Percentiles rank a stretch among this genome's conserved stretches.
These are phyloP conservation scores for Muscicapa adusta DNA, from an alignment of 2,113 vertebrate species.

Conservation along the genomic window DNA sequence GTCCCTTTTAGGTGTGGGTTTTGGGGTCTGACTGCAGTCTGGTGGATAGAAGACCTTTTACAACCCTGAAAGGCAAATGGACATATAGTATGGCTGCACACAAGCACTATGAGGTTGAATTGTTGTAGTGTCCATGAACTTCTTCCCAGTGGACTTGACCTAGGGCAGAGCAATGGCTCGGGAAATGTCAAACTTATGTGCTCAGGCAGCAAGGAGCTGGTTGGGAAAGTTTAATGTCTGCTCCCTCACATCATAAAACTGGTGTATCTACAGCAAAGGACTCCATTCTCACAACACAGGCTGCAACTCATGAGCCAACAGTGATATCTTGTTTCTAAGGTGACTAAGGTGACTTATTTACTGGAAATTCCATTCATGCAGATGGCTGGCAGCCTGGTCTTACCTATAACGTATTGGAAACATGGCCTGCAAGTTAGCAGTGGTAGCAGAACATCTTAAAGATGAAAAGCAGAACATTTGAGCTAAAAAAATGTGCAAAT, in stretches of 20 bases:
- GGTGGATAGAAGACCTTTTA: neutral
- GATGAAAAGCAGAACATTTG: neutral
- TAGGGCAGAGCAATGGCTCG: neutral
- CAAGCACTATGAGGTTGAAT: accelerated
- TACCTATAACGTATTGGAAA: neutral
- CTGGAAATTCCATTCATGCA: neutral
- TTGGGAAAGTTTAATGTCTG: neutral
- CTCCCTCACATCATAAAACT: accelerated
- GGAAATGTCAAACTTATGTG: neutral
- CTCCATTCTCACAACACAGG: neutral
- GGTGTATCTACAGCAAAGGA: neutral
- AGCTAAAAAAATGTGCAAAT: neutral
- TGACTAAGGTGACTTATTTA: neutral
- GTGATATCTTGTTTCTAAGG: neutral
- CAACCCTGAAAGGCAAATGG: neutral
- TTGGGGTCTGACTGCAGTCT: neutral
- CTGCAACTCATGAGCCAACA: accelerated
- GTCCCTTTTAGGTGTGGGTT: neutral
- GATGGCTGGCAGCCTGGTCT: neutral
- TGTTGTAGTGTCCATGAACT: neutral
- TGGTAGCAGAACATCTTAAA: neutral
- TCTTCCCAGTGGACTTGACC: neutral
- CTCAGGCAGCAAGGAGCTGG: accelerated
- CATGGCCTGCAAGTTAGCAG: neutral
- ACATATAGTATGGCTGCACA: no score